phyloP scores from a whole-genome alignment of 2,888 invertebrate genomes.

The Dione juno region DNA sequence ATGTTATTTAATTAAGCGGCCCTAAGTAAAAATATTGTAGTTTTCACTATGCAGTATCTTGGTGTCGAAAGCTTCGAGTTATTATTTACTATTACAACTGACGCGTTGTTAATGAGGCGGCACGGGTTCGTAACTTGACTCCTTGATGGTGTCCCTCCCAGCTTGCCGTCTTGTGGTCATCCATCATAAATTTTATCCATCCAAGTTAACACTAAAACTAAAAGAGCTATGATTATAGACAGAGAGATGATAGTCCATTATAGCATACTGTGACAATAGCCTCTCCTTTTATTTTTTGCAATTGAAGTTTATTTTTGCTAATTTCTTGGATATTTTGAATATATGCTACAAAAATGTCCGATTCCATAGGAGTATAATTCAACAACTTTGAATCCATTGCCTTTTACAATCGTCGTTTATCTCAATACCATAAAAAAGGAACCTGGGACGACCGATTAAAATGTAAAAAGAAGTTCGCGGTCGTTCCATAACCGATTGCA shows the following conservation, averaged over 20 bases:
- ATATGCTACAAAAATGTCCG: neutral
- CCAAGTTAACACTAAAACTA: constrained; percentile 45
- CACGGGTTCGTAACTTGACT: constrained; percentile 70
- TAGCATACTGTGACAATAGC: neutral
- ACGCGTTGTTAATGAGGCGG: constrained; percentile 71
- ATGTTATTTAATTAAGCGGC: constrained; percentile 7
- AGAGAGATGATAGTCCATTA: neutral
- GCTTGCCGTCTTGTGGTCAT: constrained; percentile 48
- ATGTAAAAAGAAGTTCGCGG: constrained; percentile 80
- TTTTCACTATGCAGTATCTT: constrained; percentile 26
- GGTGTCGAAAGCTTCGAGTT: constrained; percentile 26
- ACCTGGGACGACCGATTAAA: constrained; percentile 77
- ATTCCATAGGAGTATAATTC: neutral
- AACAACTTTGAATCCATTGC: constrained; percentile 57
- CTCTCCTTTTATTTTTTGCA: neutral
- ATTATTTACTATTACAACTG: constrained; percentile 40
- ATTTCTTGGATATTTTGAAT: neutral
- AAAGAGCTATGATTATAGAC: neutral
- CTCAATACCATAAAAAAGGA: constrained; percentile 65
- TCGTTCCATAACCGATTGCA: constrained; percentile 83
- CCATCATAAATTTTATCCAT: constrained; percentile 50
- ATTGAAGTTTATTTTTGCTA: neutral
- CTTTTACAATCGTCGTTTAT: constrained; percentile 49
- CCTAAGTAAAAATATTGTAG: constrained; percentile 1
- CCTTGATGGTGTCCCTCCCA: constrained; percentile 49